Conservation (phyloP, 1,140 invertebrate species). For the Dendroctonus valens region DNA sequence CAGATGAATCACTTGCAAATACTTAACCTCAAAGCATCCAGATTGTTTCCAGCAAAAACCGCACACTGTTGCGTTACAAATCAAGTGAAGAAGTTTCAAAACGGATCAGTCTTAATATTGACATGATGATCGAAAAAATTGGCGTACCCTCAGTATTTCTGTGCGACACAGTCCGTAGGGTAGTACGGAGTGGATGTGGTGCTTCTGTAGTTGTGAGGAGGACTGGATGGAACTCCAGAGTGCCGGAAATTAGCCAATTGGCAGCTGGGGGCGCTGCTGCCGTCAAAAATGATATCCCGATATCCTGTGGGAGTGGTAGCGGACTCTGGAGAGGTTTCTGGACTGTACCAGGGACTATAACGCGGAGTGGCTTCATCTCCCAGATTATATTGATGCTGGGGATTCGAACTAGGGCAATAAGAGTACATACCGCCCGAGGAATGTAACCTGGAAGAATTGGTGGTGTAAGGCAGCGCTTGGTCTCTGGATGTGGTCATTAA, state of each 20-base stretch:
- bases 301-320: constrained; percentile 49
- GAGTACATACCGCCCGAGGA: constrained; percentile 52
- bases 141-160: constrained; percentile 47
- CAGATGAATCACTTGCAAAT: too few relatives aligned
- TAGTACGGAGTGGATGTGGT: constrained; percentile 56
- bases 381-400: constrained; percentile 57
- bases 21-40: too few relatives aligned
- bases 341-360: constrained; percentile 57
- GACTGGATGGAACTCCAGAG: constrained; percentile 55
- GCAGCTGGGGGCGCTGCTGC: constrained; percentile 54
- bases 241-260: constrained; percentile 59
- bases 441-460: constrained; percentile 53
- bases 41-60: too few relatives aligned
- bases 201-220: constrained; percentile 56
- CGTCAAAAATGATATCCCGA: constrained; percentile 48
- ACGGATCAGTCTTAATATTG: constrained; percentile 45
- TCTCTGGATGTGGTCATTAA: constrained; percentile 52
- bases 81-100: background rate
- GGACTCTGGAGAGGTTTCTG: constrained; percentile 57
- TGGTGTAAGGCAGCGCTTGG: constrained; percentile 48
- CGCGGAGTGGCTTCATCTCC: constrained; percentile 54
- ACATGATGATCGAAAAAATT: constrained; percentile 37
- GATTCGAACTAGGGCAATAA: constrained; percentile 51
- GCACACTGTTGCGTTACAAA: too few relatives aligned
- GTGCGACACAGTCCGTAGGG: constrained; percentile 52